Percentiles rank a stretch among this genome's conserved stretches.
Conservation (phyloP, 2,888 invertebrate genomes). For the Microctonus aethiopoides region DNA sequence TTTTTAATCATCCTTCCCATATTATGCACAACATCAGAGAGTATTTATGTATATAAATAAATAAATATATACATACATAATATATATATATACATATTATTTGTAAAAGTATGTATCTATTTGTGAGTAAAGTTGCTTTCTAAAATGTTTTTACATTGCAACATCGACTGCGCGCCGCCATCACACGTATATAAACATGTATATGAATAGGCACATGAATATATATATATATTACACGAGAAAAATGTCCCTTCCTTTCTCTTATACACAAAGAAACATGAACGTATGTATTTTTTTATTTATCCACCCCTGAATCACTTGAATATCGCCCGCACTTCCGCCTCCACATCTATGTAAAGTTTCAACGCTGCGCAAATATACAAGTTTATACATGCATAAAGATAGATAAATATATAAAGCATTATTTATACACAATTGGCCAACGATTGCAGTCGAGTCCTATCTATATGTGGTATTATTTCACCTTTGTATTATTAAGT, state of each 20-base stretch:
- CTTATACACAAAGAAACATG: not conserved
- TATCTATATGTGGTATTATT: not conserved
- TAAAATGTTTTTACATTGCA: conserved; percentile 24
- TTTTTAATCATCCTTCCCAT: not conserved
- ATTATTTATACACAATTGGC: not conserved
- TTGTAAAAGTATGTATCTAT: conserved; percentile 5
- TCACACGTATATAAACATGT: not conserved
- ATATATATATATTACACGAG: not conserved
- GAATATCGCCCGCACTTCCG: conserved; percentile 19
- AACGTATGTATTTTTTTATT: not conserved
- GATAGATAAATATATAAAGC: not conserved
- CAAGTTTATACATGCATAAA: not conserved
- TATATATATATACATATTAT: no score
- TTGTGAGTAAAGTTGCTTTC: conserved; percentile 28
- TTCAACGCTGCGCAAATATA: not conserved
- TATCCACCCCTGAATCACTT: conserved; percentile 12
- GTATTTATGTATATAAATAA: no score
- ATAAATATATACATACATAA: no score
- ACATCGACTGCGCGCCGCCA: conserved; percentile 10
- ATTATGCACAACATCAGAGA: no score
- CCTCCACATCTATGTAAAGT: not conserved
- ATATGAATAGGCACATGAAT: not conserved
- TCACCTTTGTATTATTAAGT: not conserved
- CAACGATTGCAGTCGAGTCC: not conserved
- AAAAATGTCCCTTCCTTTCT: conserved; percentile 28